phyloP scores from a whole-genome alignment of 1,140 invertebrate genomes.

The Dufourea novaeangliae region DNA sequence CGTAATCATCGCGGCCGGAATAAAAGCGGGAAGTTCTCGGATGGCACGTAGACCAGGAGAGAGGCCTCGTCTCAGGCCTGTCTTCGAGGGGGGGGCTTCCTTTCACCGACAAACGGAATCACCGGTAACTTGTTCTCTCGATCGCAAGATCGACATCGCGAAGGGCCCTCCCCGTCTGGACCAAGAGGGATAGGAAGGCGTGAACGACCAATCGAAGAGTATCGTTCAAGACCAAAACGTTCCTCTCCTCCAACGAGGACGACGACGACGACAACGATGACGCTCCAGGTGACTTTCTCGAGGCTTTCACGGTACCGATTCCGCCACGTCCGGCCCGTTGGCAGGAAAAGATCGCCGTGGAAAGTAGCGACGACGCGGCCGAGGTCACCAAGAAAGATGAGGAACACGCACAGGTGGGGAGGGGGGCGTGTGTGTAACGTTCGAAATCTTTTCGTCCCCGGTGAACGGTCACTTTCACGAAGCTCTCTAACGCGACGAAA shows the following conservation, averaged over 20 bases:
- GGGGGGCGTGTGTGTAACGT: background rate
- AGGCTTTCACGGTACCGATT: constrained; percentile 38
- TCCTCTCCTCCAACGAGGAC: background rate
- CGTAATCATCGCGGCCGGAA: constrained; percentile 34
- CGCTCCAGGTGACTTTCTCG: constrained; percentile 31
- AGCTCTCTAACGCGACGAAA: constrained; percentile 38
- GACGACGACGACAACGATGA: background rate
- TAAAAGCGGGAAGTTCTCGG: constrained; percentile 32
- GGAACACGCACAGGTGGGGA: constrained; percentile 20
- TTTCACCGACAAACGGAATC: constrained; percentile 17
- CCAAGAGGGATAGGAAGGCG: too few species aligned
- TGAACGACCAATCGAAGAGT: background rate
- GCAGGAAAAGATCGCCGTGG: constrained; percentile 27
- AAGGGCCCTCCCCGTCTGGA: background rate
- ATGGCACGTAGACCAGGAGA: constrained; percentile 10
- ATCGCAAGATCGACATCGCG: background rate
- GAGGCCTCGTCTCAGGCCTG: constrained; percentile 24
- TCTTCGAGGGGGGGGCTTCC: constrained; percentile 28
- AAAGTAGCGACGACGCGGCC: constrained; percentile 27
- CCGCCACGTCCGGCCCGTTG: background rate
- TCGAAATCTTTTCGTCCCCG: constrained; percentile 27
- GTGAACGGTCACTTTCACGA: constrained; percentile 51
- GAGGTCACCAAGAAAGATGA: constrained; percentile 29
- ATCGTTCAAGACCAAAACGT: background rate
- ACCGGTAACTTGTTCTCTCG: background rate